Evolutionary conservation across 2,888 invertebrate species (phyloP), one percentile per base, ranked within the genome.

Genomic region (Schizaphis graminum): DNA sequence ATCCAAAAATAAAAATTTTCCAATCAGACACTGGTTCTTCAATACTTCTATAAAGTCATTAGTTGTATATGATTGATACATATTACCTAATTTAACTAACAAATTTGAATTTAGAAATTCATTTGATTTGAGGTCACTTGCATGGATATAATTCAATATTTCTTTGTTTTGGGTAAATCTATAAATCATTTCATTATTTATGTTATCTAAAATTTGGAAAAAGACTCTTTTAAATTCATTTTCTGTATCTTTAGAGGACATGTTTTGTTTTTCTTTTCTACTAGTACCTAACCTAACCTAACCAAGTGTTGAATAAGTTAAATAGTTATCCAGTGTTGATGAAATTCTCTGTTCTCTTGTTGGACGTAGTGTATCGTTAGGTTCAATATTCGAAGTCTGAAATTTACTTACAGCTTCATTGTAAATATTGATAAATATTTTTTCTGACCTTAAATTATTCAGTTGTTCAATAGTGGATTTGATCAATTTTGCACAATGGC

Each of bases 181-280:
- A 89, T 57, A 57, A 89, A 89, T 89, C 89, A 89, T 89, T 89
- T 89, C 89, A 57, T 89, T 89, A 89, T 89, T 89, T 41, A 57
- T 57, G 26, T 89, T 56, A 87, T 44, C 49, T 87, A 87, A 87
- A 87, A 87, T 87, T 28, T 44, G 87, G 87, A 87, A 87, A 61
- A 61, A 61, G 61, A 61, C 28, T 89, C 28, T 61, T 28, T 61
- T 89, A 89, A 89, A 44, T 89, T 89, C 44, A 61, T 89, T 89
- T 61, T 89, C 61, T 89, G 61, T 61, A 89, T 89, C 89, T 61
- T 89, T 89, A n/a, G n/a, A n/a, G n/a, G n/a, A n/a, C n/a, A 89
- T 89, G 89, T 89, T 61, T 89, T 89, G 57, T 89, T 89, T 89
- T 89, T 89, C 89, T 89, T 89, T 89, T 89, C 61, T 89, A 89